Evolutionary conservation across 2,888 invertebrate species (phyloP), one percentile per base, ranked within the genome.

Genomic region (Athalia rosae): DNA sequence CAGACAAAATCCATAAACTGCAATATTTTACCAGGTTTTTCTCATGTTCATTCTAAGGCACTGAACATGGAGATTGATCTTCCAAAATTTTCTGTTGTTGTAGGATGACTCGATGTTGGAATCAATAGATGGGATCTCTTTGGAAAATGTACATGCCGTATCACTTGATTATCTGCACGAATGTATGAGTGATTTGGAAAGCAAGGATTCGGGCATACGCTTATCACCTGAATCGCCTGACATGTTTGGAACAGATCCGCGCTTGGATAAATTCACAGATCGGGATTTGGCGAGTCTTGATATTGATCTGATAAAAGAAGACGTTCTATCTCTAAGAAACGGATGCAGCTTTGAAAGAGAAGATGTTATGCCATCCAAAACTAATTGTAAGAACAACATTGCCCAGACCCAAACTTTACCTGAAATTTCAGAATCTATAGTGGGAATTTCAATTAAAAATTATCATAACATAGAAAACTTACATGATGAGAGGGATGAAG

Each of bases 81-180:
- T 50, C 9, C 47, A 28, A 28, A n/a, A 9, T 47, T 11, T 48
- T n/a, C n/a, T n/a, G 53, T 67, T 41, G 41, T 63, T 11, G 47
- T 15, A 83, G 80, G 80, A 81, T 62, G 79, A 82, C 61, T 79
- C 80, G 4, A 77, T 76, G 45, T 28, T 84, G 45, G 77, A 80
- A 59, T 45, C 78, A 5, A 74, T 81, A n/a, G 76, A 80, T 43
- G 82, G 79, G 15, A 79, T 81, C 11, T 66, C 79, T 8, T 76
- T 76, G 5, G 80, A 80, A 73, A 82, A 58, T 76, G 59, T 62
- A 6, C 79, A 81, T 5, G 45, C 47, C 6, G 78, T 79, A 4
- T 79, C 79, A 9, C 80, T 83, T 3, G 80, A 83, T 71, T 83
- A 83, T 45, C 67, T 85, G 9, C 79, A 82, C 77, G 82, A 84